phyloP scores from a whole-genome alignment of 2,888 invertebrate species.

The Koerneria pararmatus region DNA sequence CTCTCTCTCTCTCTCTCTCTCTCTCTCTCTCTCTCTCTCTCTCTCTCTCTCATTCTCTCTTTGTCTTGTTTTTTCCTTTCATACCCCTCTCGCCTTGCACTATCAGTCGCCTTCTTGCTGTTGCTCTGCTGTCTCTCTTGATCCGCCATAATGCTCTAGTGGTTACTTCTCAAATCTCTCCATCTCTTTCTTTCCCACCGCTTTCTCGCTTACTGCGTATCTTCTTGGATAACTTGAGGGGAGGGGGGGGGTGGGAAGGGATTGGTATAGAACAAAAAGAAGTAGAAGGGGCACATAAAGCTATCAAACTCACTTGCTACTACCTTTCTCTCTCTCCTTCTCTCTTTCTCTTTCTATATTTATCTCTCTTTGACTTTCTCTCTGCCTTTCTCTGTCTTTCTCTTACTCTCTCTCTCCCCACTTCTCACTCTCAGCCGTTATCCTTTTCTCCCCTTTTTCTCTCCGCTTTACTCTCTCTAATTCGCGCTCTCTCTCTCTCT shows the following conservation, averaged over 20 bases:
- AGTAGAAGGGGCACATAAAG: too few relatives aligned
- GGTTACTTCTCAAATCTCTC: neutral
- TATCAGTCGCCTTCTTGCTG: neutral
- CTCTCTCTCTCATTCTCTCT: too few relatives aligned
- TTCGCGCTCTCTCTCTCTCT: neutral
- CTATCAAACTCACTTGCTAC: too few relatives aligned
- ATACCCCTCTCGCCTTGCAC: slow-evolving; percentile 5
- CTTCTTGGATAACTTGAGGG: neutral
- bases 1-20: neutral
- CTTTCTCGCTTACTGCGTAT: neutral
- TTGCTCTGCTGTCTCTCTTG: neutral
- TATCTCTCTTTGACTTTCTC: too few relatives aligned
- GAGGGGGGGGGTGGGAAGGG: neutral
- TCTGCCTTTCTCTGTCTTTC: too few relatives aligned
- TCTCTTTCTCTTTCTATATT: neutral
- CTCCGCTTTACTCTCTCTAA: neutral
- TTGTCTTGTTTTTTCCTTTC: neutral
- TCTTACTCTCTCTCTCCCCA: neutral
- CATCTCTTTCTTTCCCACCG: slow-evolving; percentile 8
- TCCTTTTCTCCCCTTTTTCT: neutral
- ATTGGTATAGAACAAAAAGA: too few relatives aligned
- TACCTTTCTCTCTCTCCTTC: slow-evolving; percentile 7
- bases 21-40: neutral
- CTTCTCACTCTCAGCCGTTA: neutral
- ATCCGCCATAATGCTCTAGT: neutral